These are phyloP conservation scores for Gonatopus flavifemur DNA, from an alignment of 1,140 invertebrate species.

Conservation along the genomic window DNA sequence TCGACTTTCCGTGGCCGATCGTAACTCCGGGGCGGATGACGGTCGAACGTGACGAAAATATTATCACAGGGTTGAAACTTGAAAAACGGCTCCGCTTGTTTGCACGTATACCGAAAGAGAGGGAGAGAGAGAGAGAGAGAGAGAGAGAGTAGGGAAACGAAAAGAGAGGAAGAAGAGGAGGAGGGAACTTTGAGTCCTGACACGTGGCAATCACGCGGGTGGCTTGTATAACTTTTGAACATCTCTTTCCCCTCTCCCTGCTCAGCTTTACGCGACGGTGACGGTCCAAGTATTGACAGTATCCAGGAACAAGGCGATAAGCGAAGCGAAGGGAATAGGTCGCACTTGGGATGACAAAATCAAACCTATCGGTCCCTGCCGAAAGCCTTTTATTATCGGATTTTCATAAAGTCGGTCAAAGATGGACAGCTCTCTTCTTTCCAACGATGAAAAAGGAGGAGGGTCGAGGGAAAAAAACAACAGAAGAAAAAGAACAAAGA, in stretches of 20 bases:
- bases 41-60: conserved; percentile 27
- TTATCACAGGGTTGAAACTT: conserved; percentile 22
- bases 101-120: conserved; percentile 6
- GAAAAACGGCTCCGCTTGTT: conserved; percentile 22
- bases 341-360: conserved; percentile 18
- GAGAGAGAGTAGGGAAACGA: too few species aligned
- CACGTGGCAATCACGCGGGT: conserved; percentile 14
- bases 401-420: conserved; percentile 37
- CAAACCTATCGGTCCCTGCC: background rate
- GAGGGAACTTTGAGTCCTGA: too few species aligned
- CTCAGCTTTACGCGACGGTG: too few species aligned
- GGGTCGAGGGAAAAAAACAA: too few species aligned
- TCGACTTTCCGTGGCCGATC: conserved; percentile 19
- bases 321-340: too few species aligned
- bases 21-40: conserved; percentile 17
- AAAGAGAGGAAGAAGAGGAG: too few species aligned
- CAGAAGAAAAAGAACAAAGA: too few species aligned
- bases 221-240: conserved; percentile 20
- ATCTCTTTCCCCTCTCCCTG: too few species aligned
- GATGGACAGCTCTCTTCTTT: conserved; percentile 11
- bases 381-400: conserved; percentile 29
- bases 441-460: too few species aligned
- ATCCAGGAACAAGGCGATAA: background rate
- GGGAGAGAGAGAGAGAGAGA: background rate
- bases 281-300: conserved; percentile 14